Conservation (phyloP, 2,113 vertebrate species). For the Coreoperca whiteheadi region DNA sequence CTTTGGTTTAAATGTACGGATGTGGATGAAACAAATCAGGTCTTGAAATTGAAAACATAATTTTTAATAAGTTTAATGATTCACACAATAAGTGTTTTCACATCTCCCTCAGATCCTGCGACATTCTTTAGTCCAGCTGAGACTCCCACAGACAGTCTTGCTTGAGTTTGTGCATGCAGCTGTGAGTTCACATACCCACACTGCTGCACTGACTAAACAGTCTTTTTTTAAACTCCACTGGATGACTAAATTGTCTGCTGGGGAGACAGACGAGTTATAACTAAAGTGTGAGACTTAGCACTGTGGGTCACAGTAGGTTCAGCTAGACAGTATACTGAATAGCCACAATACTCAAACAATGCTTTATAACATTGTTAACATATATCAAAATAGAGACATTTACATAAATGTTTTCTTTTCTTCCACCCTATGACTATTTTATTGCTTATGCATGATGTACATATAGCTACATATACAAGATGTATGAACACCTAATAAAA, state of each 20-base stretch:
- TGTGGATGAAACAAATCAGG: background rate
- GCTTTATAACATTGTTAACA: background rate
- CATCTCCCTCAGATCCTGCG: background rate
- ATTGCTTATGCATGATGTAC: background rate
- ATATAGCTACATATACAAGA: too few species aligned
- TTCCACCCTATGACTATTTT: background rate
- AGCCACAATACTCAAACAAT: background rate
- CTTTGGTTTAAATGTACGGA: background rate
- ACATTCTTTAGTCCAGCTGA: constrained; percentile 64
- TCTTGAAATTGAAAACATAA: background rate
- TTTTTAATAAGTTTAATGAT: constrained; percentile 8
- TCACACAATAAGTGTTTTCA: background rate
- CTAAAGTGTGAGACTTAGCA: background rate
- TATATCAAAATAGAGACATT: background rate
- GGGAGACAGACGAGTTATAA: constrained; percentile 3
- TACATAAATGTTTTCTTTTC: background rate
- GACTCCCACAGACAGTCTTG: constrained; percentile 20
- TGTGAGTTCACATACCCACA: constrained; percentile 46
- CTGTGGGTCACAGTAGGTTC: background rate
- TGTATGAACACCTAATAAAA: constrained; percentile 19
- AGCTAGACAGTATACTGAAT: background rate
- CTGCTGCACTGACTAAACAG: constrained; percentile 33
- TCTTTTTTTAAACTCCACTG: constrained; percentile 7
- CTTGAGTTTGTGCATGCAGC: constrained; percentile 39
- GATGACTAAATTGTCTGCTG: background rate